A percentile compares a stretch with the other conserved stretches of the same genome.
Evolutionary conservation across 2,797 vertebrate species (phyloP).

Genomic region (Arnoldichthys spilopterus): DNA sequence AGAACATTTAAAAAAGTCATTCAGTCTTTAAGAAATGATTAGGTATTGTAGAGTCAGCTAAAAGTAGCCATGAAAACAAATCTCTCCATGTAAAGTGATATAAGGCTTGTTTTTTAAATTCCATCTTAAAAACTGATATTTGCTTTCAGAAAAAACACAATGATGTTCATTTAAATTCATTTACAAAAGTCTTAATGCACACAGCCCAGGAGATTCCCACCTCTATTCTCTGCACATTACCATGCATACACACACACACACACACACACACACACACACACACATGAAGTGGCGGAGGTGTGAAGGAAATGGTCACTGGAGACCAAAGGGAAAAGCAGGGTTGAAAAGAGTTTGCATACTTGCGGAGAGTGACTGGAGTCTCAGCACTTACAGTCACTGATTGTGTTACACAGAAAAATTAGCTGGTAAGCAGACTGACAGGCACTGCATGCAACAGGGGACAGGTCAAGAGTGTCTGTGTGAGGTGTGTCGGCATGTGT

Average conservation of each 20-base stretch:
- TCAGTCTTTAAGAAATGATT: slow-evolving; percentile 27
- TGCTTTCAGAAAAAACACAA: slow-evolving; percentile 7
- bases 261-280: slow-evolving; percentile 22
- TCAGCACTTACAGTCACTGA: slow-evolving; percentile 50
- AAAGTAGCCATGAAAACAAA: slow-evolving; percentile 33
- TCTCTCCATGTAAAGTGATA: slow-evolving; percentile 30
- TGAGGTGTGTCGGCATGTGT: not conserved
- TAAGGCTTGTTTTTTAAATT: slow-evolving; percentile 36
- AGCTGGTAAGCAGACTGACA: slow-evolving; percentile 78
- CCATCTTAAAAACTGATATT: slow-evolving; percentile 34
- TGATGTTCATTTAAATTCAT: slow-evolving; percentile 13
- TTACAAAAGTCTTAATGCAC: not conserved
- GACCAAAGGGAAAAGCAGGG: slow-evolving; percentile 26
- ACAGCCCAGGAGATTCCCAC: not conserved
- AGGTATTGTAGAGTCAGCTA: slow-evolving; percentile 45
- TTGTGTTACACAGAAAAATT: slow-evolving; percentile 66
- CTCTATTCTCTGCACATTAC: not conserved
- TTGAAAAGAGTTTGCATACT: slow-evolving; percentile 44
- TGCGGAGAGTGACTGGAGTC: slow-evolving; percentile 44
- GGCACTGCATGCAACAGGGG: slow-evolving; percentile 80
- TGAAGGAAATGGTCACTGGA: not conserved
- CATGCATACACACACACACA: slow-evolving; percentile 11
- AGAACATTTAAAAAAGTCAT: slow-evolving; percentile 21
- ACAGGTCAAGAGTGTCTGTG: slow-evolving; percentile 37
- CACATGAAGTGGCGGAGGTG: slow-evolving; percentile 3